Evolutionary conservation across 2,113 vertebrate genomes (phyloP).

Genomic region (Lycaon pictus): DNA sequence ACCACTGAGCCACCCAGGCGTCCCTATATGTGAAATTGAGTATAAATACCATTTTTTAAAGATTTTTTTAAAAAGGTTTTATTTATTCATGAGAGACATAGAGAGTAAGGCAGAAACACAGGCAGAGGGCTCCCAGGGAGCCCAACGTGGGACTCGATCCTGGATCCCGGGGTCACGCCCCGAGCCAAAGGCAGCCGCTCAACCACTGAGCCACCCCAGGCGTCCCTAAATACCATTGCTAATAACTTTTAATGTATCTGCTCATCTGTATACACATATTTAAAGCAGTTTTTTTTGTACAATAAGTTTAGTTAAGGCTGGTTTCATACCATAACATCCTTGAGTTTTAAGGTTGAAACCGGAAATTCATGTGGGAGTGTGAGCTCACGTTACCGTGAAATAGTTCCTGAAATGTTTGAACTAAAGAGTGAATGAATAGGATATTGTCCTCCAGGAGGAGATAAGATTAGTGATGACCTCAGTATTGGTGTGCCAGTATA

Average conservation of each 20-base stretch:
- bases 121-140: too few relatives aligned
- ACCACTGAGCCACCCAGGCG: too few relatives aligned
- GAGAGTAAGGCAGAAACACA: too few relatives aligned
- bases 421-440: background rate
- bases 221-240: background rate
- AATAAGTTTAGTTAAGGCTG: background rate
- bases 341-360: constrained; percentile 11
- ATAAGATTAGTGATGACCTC: background rate
- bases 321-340: background rate
- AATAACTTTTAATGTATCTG: background rate
- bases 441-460: background rate
- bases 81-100: too few relatives aligned
- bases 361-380: background rate
- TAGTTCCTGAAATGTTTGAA: constrained; percentile 33
- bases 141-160: too few relatives aligned
- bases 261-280: background rate
- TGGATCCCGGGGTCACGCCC: too few relatives aligned
- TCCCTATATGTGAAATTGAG: too few relatives aligned
- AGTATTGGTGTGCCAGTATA: background rate
- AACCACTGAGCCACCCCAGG: too few relatives aligned
- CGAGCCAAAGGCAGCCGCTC: too few relatives aligned
- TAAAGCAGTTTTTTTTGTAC: constrained; percentile 24
- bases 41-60: too few relatives aligned
- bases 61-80: too few relatives aligned
- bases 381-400: background rate